phyloP scores from a whole-genome alignment of 2,888 invertebrate species.

The Blera fallax region DNA sequence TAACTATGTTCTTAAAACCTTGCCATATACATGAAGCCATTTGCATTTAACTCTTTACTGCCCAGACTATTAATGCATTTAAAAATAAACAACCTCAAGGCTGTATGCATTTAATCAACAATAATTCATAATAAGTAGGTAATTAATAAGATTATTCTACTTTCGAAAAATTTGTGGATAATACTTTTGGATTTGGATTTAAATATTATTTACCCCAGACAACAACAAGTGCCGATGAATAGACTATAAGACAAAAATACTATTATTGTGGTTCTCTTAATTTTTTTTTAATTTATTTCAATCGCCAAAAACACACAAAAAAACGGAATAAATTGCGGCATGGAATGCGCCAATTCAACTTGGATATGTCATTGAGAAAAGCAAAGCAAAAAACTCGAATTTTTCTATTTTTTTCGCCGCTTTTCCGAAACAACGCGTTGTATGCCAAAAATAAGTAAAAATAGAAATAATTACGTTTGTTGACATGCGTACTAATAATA shows the following conservation, averaged over 20 bases:
- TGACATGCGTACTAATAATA: constrained; percentile 38
- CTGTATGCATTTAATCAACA: not conserved
- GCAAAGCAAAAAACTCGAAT: not conserved
- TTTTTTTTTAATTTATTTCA: not conserved
- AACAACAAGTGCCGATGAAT: constrained; percentile 8
- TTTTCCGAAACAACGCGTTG: not conserved
- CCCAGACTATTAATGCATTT: not conserved
- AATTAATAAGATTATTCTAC: not conserved
- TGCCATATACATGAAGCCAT: too few relatives aligned
- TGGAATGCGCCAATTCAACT: constrained; percentile 18
- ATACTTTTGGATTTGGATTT: not conserved
- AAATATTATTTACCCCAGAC: constrained; percentile 25
- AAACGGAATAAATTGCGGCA: not conserved
- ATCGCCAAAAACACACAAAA: not conserved
- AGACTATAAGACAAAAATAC: not conserved
- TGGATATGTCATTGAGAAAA: constrained; percentile 27
- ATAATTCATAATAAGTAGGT: not conserved
- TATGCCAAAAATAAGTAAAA: constrained; percentile 28
- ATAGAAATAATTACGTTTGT: constrained; percentile 37
- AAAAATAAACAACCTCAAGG: not conserved
- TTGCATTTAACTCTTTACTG: not conserved
- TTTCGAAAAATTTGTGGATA: not conserved
- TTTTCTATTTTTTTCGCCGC: constrained; percentile 9
- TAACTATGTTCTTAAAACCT: not conserved
- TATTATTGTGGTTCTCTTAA: not conserved